phyloP scores from a whole-genome alignment of 2,113 vertebrate species.

The Sinocyclocheilus rhinocerous region DNA sequence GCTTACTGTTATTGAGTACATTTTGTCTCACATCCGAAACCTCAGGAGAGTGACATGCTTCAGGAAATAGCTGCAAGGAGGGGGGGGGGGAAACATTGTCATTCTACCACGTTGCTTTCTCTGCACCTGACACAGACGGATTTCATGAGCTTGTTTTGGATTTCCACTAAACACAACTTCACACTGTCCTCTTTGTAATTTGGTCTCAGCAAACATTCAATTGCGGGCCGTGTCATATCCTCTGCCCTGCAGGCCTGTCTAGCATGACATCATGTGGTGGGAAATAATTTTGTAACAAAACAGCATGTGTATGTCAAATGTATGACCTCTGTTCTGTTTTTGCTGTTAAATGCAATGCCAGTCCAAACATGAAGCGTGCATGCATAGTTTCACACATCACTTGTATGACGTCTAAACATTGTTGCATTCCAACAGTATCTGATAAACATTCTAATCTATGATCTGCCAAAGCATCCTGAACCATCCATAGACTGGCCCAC shows the following conservation, averaged over 20 bases:
- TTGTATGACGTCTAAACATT: background rate
- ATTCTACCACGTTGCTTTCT: conserved; percentile 14
- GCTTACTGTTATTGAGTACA: background rate
- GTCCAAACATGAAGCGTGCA: background rate
- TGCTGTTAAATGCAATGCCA: background rate
- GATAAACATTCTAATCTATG: background rate
- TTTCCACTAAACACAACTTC: conserved; percentile 20
- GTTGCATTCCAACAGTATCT: background rate
- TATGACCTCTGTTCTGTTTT: background rate
- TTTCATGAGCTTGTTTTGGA: conserved; percentile 38
- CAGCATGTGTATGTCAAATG: background rate
- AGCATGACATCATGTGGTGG: conserved; percentile 8
- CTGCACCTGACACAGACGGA: conserved; percentile 29
- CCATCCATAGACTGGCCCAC: background rate
- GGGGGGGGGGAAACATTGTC: no score
- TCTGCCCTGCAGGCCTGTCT: conserved; percentile 2
- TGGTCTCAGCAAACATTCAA: background rate
- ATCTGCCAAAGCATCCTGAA: background rate
- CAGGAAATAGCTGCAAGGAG: conserved; percentile 46
- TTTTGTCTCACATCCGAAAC: conserved; percentile 21
- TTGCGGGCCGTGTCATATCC: background rate
- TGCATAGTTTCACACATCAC: background rate
- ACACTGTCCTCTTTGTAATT: conserved; percentile 17
- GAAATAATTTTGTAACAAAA: background rate
- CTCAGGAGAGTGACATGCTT: conserved; percentile 30